Evolutionary conservation across 2,797 vertebrate species (phyloP).

Genomic region (Cyprinodon diabolis): DNA sequence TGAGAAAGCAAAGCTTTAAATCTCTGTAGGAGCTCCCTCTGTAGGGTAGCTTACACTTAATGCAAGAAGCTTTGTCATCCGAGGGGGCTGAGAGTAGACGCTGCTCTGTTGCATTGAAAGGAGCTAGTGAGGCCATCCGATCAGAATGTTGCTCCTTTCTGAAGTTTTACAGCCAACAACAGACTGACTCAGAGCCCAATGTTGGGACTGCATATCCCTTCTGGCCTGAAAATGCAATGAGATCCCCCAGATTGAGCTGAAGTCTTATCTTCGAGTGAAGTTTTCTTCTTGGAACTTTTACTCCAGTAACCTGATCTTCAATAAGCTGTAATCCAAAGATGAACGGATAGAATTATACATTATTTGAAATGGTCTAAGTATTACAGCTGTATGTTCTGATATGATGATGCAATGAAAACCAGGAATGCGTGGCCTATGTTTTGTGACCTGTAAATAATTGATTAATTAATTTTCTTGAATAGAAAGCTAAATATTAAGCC

Average conservation of each 20-base stretch:
- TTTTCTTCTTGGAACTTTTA: not conserved
- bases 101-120: not conserved
- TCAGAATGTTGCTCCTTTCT: no score
- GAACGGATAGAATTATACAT: no score
- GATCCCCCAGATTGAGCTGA: no score
- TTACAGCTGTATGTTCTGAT: constrained; percentile 46
- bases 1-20: not conserved
- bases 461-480: constrained; percentile 90
- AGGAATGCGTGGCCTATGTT: constrained; percentile 73
- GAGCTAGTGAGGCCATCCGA: not conserved
- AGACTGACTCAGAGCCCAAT: no score
- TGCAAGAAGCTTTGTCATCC: not conserved
- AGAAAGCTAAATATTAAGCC: constrained; percentile 89
- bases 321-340: no score
- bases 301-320: not conserved
- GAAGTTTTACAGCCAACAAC: no score
- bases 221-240: no score
- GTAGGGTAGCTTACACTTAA: not conserved
- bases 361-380: no score
- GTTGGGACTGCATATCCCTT: no score
- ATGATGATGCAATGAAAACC: constrained; percentile 67
- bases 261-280: no score
- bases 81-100: not conserved
- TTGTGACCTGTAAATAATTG: constrained; percentile 86
- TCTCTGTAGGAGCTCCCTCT: not conserved